Conservation (phyloP, 2,888 invertebrate species). For the Limnephilus rhombicus region DNA sequence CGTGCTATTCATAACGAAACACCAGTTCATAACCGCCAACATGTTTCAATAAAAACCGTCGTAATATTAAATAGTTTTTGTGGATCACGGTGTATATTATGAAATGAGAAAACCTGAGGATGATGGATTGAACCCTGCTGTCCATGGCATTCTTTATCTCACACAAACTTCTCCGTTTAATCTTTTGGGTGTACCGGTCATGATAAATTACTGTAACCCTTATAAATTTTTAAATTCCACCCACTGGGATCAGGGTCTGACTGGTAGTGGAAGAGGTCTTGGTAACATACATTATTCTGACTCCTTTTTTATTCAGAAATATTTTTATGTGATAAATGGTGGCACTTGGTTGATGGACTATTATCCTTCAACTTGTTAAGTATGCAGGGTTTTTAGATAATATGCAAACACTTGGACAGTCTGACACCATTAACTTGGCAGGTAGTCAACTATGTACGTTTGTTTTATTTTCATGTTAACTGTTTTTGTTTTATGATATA, state of each 20-base stretch:
- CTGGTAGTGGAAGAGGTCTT: background rate
- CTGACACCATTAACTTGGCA: background rate
- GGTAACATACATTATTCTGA: background rate
- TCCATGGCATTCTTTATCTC: constrained; percentile 59
- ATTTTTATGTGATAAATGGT: background rate
- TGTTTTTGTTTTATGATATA: too few species aligned
- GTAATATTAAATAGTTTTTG: background rate
- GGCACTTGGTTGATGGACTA: background rate
- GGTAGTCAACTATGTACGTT: too few species aligned
- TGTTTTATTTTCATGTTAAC: too few species aligned
- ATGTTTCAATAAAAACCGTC: background rate
- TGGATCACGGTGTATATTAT: constrained; percentile 4
- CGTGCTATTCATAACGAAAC: background rate
- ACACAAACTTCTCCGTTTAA: constrained; percentile 50
- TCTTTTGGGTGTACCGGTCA: constrained; percentile 37
- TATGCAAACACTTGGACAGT: background rate
- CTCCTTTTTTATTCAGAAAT: background rate
- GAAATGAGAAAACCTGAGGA: constrained; percentile 55
- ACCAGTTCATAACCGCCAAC: background rate
- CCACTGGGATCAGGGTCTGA: background rate
- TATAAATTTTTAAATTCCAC: constrained; percentile 35
- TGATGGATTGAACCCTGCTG: constrained; percentile 61
- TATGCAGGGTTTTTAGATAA: background rate
- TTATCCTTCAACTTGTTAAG: background rate
- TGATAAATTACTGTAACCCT: constrained; percentile 61